Evolutionary conservation across 2,113 vertebrate species (phyloP).

Genomic region (Ariopsis seemanni): DNA sequence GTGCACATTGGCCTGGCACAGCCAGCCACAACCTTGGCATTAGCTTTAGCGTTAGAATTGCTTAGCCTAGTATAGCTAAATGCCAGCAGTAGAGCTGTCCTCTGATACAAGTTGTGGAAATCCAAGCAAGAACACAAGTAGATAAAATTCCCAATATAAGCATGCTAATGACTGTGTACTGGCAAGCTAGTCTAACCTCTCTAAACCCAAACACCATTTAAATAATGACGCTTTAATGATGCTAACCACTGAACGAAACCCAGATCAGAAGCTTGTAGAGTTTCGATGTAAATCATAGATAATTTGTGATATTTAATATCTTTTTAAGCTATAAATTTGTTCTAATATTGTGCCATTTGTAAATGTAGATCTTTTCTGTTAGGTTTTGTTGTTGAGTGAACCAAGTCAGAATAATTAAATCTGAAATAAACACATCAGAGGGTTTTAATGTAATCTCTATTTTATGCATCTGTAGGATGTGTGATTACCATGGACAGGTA

Average conservation of each 20-base stretch:
- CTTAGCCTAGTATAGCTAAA: slow-evolving; percentile 35
- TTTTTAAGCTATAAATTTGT: neutral
- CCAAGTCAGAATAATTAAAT: too few species aligned
- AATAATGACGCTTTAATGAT: slow-evolving; percentile 30
- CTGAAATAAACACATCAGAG: neutral
- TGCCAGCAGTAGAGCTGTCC: slow-evolving; percentile 33
- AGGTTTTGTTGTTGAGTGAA: neutral
- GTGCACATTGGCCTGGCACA: slow-evolving; percentile 28
- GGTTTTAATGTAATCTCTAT: neutral
- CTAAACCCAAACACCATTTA: slow-evolving; percentile 42
- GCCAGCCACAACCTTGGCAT: slow-evolving; percentile 28
- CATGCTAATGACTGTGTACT: slow-evolving; percentile 8
- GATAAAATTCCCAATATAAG: neutral
- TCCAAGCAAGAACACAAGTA: slow-evolving; percentile 9
- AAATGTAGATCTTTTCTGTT: neutral
- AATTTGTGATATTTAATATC: neutral
- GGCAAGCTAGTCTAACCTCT: slow-evolving; percentile 27
- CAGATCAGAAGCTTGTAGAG: neutral
- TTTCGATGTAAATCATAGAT: neutral
- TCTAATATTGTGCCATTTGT: neutral
- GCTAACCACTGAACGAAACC: slow-evolving; percentile 25
- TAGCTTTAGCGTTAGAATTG: slow-evolving; percentile 35
- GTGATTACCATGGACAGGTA: slow-evolving; percentile 1
- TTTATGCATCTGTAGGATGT: slow-evolving; percentile 16
- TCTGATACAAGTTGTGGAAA: slow-evolving; percentile 26